Percentiles rank a stretch among this genome's conserved stretches.
phyloP scores from a whole-genome alignment of 2,797 vertebrate genomes.

The Ctenopoma kingsleyae region DNA sequence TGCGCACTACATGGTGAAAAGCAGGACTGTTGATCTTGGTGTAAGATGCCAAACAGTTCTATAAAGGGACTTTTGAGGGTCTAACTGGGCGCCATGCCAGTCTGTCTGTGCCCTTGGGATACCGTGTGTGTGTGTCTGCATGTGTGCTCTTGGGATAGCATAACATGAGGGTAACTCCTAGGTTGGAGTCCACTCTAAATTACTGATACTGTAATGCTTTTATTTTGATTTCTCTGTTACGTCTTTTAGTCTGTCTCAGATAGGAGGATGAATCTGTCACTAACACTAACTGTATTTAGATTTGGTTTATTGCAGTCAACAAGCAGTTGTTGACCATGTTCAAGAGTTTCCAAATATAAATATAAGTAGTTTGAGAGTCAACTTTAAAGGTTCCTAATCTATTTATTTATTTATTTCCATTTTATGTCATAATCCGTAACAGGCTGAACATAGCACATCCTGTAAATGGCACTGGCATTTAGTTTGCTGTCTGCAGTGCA shows the following conservation, averaged over 20 bases:
- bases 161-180: slow-evolving; percentile 29
- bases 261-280: not conserved
- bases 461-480: too few relatives aligned
- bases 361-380: too few relatives aligned
- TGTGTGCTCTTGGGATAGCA: slow-evolving; percentile 32
- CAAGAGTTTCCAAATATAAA: too few relatives aligned
- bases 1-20: slow-evolving; percentile 57
- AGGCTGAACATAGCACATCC: too few relatives aligned
- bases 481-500: too few relatives aligned
- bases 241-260: not conserved
- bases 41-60: slow-evolving; percentile 72
- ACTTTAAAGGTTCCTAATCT: too few relatives aligned
- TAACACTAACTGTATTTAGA: not conserved
- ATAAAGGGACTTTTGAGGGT: slow-evolving; percentile 82
- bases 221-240: slow-evolving; percentile 21
- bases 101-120: slow-evolving; percentile 62
- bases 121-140: slow-evolving; percentile 31
- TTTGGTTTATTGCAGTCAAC: too few relatives aligned
- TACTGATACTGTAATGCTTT: slow-evolving; percentile 43
- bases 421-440: too few relatives aligned
- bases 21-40: slow-evolving; percentile 75
- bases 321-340: too few relatives aligned
- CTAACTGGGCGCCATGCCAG: slow-evolving; percentile 62
- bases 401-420: too few relatives aligned
- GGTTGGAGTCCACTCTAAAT: slow-evolving; percentile 38